Conservation (phyloP, 2,113 vertebrate genomes). For the Actinemys pallida region DNA sequence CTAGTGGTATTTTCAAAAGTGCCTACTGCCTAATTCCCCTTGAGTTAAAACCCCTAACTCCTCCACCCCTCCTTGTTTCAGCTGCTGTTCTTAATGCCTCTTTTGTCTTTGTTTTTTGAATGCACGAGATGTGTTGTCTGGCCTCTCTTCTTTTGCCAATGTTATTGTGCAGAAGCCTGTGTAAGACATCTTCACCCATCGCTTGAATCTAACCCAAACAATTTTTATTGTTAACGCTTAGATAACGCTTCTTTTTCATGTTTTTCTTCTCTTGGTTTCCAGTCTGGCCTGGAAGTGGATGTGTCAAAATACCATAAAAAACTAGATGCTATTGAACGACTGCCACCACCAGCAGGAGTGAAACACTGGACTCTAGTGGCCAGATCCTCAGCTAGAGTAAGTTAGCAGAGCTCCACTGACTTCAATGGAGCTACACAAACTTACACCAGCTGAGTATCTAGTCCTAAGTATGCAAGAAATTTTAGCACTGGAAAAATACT, state of each 20-base stretch:
- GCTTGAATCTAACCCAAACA: background rate
- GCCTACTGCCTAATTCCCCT: background rate
- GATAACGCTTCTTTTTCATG: background rate
- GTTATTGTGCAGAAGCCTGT: background rate
- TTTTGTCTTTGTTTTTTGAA: too few relatives aligned
- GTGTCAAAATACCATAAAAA: background rate
- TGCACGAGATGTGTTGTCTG: background rate
- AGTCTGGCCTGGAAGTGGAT: background rate
- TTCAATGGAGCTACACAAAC: background rate
- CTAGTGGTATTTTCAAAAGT: background rate
- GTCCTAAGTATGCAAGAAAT: too few relatives aligned
- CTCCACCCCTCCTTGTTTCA: background rate
- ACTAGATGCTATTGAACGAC: background rate
- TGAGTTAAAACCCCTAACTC: background rate
- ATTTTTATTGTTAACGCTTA: background rate
- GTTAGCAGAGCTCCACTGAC: background rate
- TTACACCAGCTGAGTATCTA: background rate
- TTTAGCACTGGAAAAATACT: too few relatives aligned
- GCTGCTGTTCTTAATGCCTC: background rate
- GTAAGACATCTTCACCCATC: background rate
- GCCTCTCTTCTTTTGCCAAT: background rate
- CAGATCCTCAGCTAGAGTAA: background rate
- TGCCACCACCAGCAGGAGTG: background rate
- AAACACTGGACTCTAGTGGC: background rate
- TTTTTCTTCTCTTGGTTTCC: background rate